A percentile compares a stretch with the other conserved stretches of the same genome.
Conservation (phyloP, 2,888 invertebrate species). For the Orchesella flavescens region DNA sequence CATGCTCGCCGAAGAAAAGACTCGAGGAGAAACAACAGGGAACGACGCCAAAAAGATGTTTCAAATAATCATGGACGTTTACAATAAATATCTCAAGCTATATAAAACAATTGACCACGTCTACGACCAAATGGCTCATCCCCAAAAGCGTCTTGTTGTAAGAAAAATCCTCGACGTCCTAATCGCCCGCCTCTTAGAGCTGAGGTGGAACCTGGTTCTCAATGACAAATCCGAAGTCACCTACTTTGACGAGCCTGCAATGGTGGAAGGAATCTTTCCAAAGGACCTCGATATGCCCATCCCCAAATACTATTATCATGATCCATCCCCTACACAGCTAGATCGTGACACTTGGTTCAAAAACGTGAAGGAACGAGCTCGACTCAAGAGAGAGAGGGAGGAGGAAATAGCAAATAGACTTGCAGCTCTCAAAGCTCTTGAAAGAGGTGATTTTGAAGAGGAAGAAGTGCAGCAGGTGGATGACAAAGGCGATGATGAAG, state of each 20-base stretch:
- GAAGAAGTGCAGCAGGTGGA: constrained; percentile 23
- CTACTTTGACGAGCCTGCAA: constrained; percentile 84
- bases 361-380: constrained; percentile 80
- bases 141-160: constrained; percentile 90
- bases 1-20: constrained; percentile 59
- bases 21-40: constrained; percentile 73
- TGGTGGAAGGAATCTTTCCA: constrained; percentile 87
- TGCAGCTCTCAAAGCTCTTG: background rate
- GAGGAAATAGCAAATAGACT: constrained; percentile 43
- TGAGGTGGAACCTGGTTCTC: constrained; percentile 91
- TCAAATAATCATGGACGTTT: constrained; percentile 81
- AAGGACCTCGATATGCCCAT: constrained; percentile 82
- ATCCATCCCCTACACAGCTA: constrained; percentile 60
- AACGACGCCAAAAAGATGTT: constrained; percentile 79
- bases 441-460: background rate
- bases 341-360: constrained; percentile 73
- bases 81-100: constrained; percentile 86
- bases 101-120: constrained; percentile 84
- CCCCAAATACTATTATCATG: constrained; percentile 79
- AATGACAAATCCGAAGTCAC: constrained; percentile 89
- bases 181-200: constrained; percentile 88
- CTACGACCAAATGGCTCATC: constrained; percentile 93
- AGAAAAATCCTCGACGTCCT: constrained; percentile 83
- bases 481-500: constrained; percentile 5
- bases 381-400: constrained; percentile 69